Base-by-base conservation (phyloP, 2,797 vertebrate species). In the Discoglossus pictus region DNA sequence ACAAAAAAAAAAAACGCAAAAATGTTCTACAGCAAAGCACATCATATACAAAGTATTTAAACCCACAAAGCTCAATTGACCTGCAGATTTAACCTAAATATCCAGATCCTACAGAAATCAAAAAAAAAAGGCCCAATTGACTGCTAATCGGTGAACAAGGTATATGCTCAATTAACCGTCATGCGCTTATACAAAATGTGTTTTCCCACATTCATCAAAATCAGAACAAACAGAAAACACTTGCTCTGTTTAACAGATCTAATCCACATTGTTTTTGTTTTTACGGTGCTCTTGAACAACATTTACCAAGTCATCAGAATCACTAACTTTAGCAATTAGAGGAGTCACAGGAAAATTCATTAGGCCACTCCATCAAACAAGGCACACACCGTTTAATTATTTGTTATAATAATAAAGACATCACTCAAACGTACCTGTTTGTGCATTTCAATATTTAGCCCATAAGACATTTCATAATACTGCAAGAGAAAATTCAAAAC, bases 401-500 rank as follows among this genome's bases (percentile, higher is more conserved):
- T n/a, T n/a, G 8, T 31, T 31, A 31, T 4, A 31, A 31, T 31
- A 31, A 31, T 4, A n/a, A 31, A 8, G 27, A 31, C 8, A 31
- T 31, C n/a, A 31, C 27, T 15, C n/a, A 13, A 24, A 70, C 88
- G 85, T 90, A 92, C 91, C 88, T 98, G 95, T 86, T 97, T 97
- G 82, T 97, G 95, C 94, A 97, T 97, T 91, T 97, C 95, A 73
- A 97, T 97, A 89, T 98, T 98, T 86, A 98, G 93, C 82, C 95
- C 95, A 51, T 98, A 98, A 0, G 95, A 98, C 95, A 98, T 98
- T 87, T 98, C 95, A 67, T 98, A 98, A 83, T 98, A 98, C 95
- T 98, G 88, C 23, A 77, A 87, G 81, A 72, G 79, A 46, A 53
- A 80, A 70, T 67, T 74, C 2, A 80, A 0, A 40, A 80, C 7